Conservation (phyloP, 2,113 vertebrate species). For the Aramus guarauna region DNA sequence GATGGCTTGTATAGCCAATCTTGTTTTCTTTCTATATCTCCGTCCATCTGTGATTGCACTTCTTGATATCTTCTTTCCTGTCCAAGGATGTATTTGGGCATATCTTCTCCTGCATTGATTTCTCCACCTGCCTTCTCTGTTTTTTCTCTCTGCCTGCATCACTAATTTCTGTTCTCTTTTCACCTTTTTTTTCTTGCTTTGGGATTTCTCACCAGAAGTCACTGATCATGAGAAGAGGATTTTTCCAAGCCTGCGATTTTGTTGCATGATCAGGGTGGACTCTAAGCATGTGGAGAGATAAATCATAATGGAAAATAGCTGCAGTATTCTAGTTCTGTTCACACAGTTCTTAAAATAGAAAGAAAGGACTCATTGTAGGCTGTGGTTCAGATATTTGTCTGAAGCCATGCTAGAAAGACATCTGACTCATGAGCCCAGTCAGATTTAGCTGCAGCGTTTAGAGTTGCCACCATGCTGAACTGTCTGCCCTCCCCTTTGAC, state of each 20-base stretch:
- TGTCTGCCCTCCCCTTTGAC: background rate
- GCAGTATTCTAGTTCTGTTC: constrained; percentile 28
- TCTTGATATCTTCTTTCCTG: background rate
- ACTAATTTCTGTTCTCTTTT: background rate
- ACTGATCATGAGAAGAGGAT: background rate
- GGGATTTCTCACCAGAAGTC: background rate
- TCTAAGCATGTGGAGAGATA: background rate
- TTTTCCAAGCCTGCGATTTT: background rate
- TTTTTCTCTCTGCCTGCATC: background rate
- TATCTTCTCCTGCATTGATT: background rate
- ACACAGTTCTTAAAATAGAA: constrained; percentile 59
- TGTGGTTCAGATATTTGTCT: constrained; percentile 27
- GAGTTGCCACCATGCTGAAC: constrained; percentile 12
- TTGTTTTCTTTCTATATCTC: background rate
- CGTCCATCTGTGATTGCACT: background rate
- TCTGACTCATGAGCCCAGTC: background rate
- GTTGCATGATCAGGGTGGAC: background rate
- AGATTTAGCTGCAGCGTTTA: background rate
- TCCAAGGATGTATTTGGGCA: background rate
- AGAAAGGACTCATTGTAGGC: constrained; percentile 36
- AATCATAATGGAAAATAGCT: constrained; percentile 28
- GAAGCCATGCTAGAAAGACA: constrained; percentile 11
- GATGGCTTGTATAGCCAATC: background rate
- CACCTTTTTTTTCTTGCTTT: background rate
- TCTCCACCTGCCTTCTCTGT: background rate